Evolutionary conservation across 2,888 invertebrate species (phyloP), one percentile per base, ranked within the genome.

Genomic region (Kryphioiulus occultus): DNA sequence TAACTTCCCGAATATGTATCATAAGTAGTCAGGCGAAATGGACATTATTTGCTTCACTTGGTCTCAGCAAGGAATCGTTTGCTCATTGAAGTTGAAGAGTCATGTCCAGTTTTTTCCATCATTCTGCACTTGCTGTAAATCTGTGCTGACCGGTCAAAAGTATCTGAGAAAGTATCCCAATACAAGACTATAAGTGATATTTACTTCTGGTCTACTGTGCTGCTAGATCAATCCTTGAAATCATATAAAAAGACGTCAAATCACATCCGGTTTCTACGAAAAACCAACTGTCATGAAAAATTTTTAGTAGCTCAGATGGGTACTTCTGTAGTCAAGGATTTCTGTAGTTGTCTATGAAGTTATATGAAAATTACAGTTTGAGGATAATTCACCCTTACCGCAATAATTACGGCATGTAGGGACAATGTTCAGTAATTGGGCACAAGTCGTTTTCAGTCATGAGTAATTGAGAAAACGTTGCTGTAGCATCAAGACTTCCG

Each of bases 391-490:
- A 26, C 68, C 26, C 26, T 68, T 26, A 26, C 68, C 68, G 68
- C 26, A 68, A 68, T 68, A 26, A 68, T 68, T 68, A 9, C 39
- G 9, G 39, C 9, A 68, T 26, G 26, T 26, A 68, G 22, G 68
- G 68, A 26, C 68, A 68, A 22, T 68, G 26, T 68, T 68, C n/a
- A 7, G 68, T 68, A 68, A 68, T 68, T 68, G 68, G 68, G 68
- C 68, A 5, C 47, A 68, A 68, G 68, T 68, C 68, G 68, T 68
- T 68, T 68, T 68, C 26, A 68, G 68, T 26, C 68, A 68, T 68
- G 68, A 68, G 22, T 22, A 68, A 59, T 26, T 26, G 68, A 26
- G 68, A 68, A 68, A 68, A 68, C 26, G 68, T 68, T 68, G 68
- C 68, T 68, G 68, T 22, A 22, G 68, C 68, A 68, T 22, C 26